Conservation (phyloP, 23 tunicate genomes). For the Corella eumyota region DNA sequence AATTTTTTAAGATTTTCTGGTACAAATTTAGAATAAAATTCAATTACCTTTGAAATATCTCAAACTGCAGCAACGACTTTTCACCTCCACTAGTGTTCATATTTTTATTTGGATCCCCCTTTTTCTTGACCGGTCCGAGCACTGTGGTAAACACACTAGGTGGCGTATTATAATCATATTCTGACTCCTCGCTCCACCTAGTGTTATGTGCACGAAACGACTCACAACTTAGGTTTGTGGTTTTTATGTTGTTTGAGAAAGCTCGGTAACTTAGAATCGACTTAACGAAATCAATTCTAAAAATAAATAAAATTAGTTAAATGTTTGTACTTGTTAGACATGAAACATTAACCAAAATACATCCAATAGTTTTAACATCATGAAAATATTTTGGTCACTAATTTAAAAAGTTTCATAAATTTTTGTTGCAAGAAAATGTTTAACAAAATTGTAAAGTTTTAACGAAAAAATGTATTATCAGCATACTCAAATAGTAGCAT, state of each 20-base stretch:
- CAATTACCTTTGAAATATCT: slow-evolving; percentile 67
- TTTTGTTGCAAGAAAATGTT: too few species aligned
- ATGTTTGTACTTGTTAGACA: too few species aligned
- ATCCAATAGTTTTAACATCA: too few species aligned
- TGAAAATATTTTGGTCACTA: too few species aligned
- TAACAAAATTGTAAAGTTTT: too few species aligned
- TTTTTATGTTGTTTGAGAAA: slow-evolving; percentile 48
- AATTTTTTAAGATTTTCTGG: neutral
- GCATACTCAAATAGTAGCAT: too few species aligned
- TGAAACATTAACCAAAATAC: too few species aligned
- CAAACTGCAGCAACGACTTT: slow-evolving; percentile 30
- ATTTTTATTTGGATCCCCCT: too few species aligned
- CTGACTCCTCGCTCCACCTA: slow-evolving; percentile 11
- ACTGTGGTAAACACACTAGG: slow-evolving; percentile 54
- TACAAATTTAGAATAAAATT: too few species aligned
- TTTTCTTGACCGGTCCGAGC: slow-evolving; percentile 55
- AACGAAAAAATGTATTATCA: too few species aligned
- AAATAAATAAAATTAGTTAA: neutral
- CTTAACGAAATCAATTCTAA: slow-evolving; percentile 72
- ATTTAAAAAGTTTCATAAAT: too few species aligned
- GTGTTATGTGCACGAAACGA: slow-evolving; percentile 82
- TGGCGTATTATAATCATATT: too few species aligned
- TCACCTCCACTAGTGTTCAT: neutral
- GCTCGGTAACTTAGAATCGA: slow-evolving; percentile 67
- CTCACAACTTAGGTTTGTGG: slow-evolving; percentile 68